Evolutionary conservation across 2,113 vertebrate species (phyloP), one percentile per base, ranked within the genome.

Genomic region (Podarcis cretensis): DNA sequence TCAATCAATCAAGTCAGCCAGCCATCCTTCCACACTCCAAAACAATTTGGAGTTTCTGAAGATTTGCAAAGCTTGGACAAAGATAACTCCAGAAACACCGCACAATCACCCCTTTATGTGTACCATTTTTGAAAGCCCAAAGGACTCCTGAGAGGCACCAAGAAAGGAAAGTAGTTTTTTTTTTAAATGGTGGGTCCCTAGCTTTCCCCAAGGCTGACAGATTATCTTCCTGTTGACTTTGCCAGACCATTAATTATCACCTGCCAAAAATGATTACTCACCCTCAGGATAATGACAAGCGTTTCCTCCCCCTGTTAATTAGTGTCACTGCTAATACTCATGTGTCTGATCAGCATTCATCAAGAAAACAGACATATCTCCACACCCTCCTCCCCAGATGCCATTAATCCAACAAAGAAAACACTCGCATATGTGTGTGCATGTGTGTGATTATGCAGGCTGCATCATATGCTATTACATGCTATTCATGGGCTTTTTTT

Each of bases 291-390:
- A 97, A 96, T 95, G 96, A 97, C 95, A 96, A 96, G 93, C 93
- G 94, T 96, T 96, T 96, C 96, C 95, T 96, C 96, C 95, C 94
- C 95, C 93, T 96, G 95, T 97, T 97, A 97, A 97, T 97, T 97
- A 97, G 96, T 96, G 96, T 95, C 96, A 96, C 96, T 85, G 32
- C 96, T 97, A 97, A 97, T 97, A 96, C 93, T 93, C 93, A 95
- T 96, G 95, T 96, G 95, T 95, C 96, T 96, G 97, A 97, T 97
- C 97, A 97, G 96, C 96, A 97, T 97, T 97, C 96, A 95, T 92
- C 95, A 96, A 95, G 95, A 83, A 78, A 43, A 89, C 40, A 71
- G 73, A n/a, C 87, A 84, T 69, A 84, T 84, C 74, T 32, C n/a
- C 32, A 63, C n/a, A 81, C 57, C 25, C 63, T 71, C 23, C 43